Evolutionary conservation across 2,888 invertebrate genomes (phyloP).

Genomic region (Meiosimyza decipiens): DNA sequence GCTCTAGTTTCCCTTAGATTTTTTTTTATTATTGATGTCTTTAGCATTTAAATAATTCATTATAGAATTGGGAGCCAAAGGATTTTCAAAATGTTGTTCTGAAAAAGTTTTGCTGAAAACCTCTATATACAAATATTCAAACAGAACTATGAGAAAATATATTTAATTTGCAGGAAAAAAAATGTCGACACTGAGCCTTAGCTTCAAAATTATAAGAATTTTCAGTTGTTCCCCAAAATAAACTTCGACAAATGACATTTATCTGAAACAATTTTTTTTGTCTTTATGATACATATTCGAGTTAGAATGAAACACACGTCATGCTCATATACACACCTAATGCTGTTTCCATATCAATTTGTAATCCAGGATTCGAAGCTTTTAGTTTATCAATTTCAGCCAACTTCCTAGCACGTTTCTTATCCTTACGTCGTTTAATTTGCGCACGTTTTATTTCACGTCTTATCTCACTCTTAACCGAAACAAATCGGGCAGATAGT

Average conservation of each 20-base stretch:
- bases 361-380: slow-evolving; percentile 71
- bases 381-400: slow-evolving; percentile 72
- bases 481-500: slow-evolving; percentile 68
- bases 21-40: too few species aligned
- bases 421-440: slow-evolving; percentile 69
- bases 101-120: too few species aligned
- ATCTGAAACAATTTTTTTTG: not conserved
- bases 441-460: slow-evolving; percentile 72
- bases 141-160: too few species aligned
- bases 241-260: not conserved
- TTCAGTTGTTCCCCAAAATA: not conserved
- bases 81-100: too few species aligned
- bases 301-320: not conserved
- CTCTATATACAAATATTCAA: not conserved
- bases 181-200: too few species aligned
- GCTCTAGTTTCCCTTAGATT: too few species aligned
- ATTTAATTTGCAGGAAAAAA: too few species aligned
- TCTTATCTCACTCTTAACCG: slow-evolving; percentile 72
- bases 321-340: slow-evolving; percentile 68
- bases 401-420: slow-evolving; percentile 69
- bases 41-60: too few species aligned
- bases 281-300: not conserved
- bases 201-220: too few species aligned
- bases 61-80: too few species aligned
- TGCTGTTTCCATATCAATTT: slow-evolving; percentile 72